These are phyloP conservation scores for Platycercus adscitus DNA, from an alignment of 2,113 vertebrate genomes.

Conservation along the genomic window DNA sequence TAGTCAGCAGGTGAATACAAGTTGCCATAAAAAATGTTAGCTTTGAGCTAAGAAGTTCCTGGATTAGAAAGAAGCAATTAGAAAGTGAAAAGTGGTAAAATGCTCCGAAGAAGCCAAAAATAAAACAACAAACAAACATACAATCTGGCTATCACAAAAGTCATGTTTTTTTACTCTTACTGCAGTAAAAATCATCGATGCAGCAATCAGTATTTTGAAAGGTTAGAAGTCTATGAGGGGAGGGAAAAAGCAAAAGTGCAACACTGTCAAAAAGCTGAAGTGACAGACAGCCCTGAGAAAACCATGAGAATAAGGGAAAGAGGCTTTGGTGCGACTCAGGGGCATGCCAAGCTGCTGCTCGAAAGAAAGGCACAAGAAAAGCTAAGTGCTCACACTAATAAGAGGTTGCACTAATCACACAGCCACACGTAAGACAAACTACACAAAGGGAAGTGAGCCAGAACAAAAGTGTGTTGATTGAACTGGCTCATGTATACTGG, in stretches of 20 bases:
- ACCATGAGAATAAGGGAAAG: accelerated
- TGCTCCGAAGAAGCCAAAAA: slow-evolving; percentile 24
- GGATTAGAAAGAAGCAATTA: slow-evolving; percentile 28
- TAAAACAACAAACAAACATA: slow-evolving; percentile 32
- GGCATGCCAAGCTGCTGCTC: accelerated
- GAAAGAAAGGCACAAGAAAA: neutral
- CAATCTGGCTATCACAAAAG: slow-evolving; percentile 4
- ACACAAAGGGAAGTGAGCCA: neutral
- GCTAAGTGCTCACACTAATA: accelerated
- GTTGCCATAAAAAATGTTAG: neutral
- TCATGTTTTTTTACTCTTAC: neutral
- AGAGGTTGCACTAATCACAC: neutral
- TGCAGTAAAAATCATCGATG: neutral
- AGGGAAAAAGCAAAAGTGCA: neutral
- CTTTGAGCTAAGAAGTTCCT: neutral
- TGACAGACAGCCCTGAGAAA: accelerated
- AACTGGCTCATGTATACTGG: neutral
- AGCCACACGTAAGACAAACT: neutral
- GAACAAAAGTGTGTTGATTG: neutral
- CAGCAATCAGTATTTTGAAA: neutral
- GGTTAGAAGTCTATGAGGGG: neutral
- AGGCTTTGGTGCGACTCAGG: accelerated
- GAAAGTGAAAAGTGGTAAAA: slow-evolving; percentile 6
- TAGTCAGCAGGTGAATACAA: slow-evolving; percentile 1
- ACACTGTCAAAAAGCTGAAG: neutral